These are phyloP conservation scores for Procavia capensis DNA, from an alignment of 2,113 vertebrate species.

Conservation along the genomic window DNA sequence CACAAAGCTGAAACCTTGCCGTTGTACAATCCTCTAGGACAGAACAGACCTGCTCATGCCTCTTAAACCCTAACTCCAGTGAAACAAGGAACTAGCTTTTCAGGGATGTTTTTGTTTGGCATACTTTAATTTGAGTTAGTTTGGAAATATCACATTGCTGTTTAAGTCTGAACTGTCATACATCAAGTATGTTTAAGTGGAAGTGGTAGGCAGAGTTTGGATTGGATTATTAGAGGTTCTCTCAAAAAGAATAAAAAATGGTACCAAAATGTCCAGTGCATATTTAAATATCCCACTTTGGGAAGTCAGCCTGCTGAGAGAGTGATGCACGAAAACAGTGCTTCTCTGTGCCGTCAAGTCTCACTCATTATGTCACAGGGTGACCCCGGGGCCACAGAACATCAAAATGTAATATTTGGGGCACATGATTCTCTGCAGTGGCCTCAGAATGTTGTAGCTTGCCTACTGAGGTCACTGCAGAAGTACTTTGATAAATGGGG, in stretches of 20 bases:
- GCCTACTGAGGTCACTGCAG: not conserved
- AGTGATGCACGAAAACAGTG: not conserved
- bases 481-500: not conserved
- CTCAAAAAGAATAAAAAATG: not conserved
- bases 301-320: not conserved
- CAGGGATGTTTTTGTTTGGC: not conserved
- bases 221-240: not conserved
- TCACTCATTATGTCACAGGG: not conserved
- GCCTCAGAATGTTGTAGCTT: not conserved
- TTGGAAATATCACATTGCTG: not conserved
- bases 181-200: not conserved
- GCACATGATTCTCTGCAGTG: not conserved
- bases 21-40: no score
- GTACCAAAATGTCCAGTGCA: not conserved
- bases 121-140: slow-evolving; percentile 31
- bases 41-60: not conserved
- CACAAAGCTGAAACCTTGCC: not conserved
- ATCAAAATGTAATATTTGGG: not conserved
- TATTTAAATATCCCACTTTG: not conserved
- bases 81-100: not conserved
- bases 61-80: not conserved
- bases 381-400: not conserved
- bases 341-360: not conserved
- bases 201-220: not conserved
- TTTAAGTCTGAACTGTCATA: not conserved